Evolutionary conservation across 1,140 invertebrate genomes (phyloP).

Genomic region (Epicauta chinensis): DNA sequence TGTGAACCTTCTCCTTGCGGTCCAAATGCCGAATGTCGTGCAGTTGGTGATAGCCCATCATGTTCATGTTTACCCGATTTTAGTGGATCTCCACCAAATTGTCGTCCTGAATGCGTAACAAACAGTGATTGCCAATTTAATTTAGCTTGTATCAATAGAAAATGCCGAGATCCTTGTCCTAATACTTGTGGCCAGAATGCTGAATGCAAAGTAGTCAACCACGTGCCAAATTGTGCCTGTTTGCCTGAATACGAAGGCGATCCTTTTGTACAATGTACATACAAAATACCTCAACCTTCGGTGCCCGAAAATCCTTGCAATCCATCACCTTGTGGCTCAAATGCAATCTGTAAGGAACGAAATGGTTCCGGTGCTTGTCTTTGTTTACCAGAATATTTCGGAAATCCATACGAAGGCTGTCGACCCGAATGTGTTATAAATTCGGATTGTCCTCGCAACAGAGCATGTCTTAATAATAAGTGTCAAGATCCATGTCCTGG

Average conservation of each 20-base stretch:
- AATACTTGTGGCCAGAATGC: slow-evolving; percentile 55
- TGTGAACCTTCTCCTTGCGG: slow-evolving; percentile 62
- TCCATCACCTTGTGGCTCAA: slow-evolving; percentile 56
- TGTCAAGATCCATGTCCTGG: slow-evolving; percentile 67
- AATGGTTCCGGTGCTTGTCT: slow-evolving; percentile 64
- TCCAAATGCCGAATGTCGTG: slow-evolving; percentile 56
- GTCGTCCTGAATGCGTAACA: slow-evolving; percentile 56
- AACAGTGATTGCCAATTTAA: slow-evolving; percentile 53
- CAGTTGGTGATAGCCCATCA: slow-evolving; percentile 48
- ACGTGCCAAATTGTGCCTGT: slow-evolving; percentile 54
- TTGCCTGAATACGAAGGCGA: slow-evolving; percentile 49
- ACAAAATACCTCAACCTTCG: slow-evolving; percentile 40
- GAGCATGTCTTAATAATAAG: slow-evolving; percentile 60
- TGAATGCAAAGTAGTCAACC: slow-evolving; percentile 56
- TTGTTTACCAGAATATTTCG: slow-evolving; percentile 63
- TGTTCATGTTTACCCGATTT: slow-evolving; percentile 57
- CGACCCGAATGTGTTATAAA: slow-evolving; percentile 62
- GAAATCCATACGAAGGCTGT: slow-evolving; percentile 64
- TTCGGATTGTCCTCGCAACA: slow-evolving; percentile 59
- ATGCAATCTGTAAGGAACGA: slow-evolving; percentile 64
- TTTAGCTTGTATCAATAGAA: slow-evolving; percentile 55
- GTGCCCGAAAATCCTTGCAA: slow-evolving; percentile 32
- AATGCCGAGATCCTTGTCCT: slow-evolving; percentile 58
- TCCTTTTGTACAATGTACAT: slow-evolving; percentile 54
- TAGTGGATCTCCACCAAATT: slow-evolving; percentile 53